Conservation (phyloP, 2,888 invertebrate species). For the Pecten maximus region DNA sequence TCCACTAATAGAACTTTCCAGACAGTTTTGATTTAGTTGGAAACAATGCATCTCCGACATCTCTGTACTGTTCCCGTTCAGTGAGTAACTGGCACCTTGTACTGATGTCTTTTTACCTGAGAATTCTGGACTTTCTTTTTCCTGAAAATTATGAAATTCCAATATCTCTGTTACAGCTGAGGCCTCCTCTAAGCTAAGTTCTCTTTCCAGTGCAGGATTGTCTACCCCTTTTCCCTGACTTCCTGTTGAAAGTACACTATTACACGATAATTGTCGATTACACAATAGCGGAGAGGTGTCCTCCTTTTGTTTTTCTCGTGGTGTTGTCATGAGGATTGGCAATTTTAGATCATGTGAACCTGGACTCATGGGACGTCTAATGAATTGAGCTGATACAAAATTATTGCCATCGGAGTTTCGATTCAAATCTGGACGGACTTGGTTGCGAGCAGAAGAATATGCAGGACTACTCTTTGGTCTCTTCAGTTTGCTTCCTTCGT, state of each 20-base stretch:
- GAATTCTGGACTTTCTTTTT: neutral
- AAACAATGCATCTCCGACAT: neutral
- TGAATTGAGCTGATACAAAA: conserved; percentile 14
- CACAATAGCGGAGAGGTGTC: conserved; percentile 63
- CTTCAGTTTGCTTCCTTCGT: conserved; percentile 51
- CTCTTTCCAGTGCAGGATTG: conserved; percentile 59
- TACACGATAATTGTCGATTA: conserved; percentile 48
- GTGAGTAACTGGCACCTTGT: neutral
- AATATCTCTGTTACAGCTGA: neutral
- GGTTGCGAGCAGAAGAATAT: conserved; percentile 51
- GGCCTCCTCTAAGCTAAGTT: conserved; percentile 41
- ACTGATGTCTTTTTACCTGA: neutral
- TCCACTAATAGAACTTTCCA: neutral
- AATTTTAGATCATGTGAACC: conserved; percentile 34
- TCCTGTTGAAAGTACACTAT: conserved; percentile 44
- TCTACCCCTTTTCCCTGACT: conserved; percentile 59
- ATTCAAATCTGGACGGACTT: conserved; percentile 22
- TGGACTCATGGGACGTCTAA: neutral
- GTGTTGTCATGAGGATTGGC: conserved; percentile 55
- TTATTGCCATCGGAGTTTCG: neutral
- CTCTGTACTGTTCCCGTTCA: neutral
- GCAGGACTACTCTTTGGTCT: conserved; percentile 62
- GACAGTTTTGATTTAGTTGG: neutral
- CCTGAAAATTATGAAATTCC: conserved; percentile 1
- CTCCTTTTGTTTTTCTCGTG: conserved; percentile 57